These are phyloP conservation scores for Mongoloraphidia duomilia DNA, from an alignment of 2,888 invertebrate genomes.

Conservation along the genomic window DNA sequence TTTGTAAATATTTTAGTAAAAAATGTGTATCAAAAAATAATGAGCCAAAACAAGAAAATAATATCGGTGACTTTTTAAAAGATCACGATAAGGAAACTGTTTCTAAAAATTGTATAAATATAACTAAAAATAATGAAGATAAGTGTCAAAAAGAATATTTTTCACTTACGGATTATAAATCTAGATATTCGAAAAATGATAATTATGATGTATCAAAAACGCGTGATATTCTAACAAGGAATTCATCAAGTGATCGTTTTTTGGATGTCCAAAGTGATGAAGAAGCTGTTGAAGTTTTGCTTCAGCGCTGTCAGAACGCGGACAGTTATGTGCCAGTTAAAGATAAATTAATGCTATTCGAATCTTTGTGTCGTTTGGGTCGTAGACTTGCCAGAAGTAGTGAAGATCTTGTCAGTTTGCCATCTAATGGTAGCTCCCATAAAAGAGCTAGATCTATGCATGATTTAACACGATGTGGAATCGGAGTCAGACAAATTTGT, in stretches of 20 bases:
- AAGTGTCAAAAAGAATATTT: neutral
- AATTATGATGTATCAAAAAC: too few species aligned
- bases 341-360: conserved; percentile 54
- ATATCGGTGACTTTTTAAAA: too few species aligned
- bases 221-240: too few species aligned
- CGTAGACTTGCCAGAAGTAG: conserved; percentile 43
- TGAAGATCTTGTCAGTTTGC: conserved; percentile 39
- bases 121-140: neutral
- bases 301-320: conserved; percentile 37
- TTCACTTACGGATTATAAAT: conserved; percentile 1
- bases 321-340: conserved; percentile 55
- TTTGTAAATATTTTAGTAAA: too few species aligned
- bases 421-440: conserved; percentile 28
- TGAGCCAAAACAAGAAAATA: too few species aligned
- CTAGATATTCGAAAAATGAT: neutral
- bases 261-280: conserved; percentile 19
- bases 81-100: too few species aligned
- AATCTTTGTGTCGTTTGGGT: conserved; percentile 48
- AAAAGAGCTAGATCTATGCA: conserved; percentile 52
- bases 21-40: too few species aligned
- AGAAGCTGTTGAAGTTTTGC: conserved; percentile 32
- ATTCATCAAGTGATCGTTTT: neutral
- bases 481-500: conserved; percentile 48
- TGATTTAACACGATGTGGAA: conserved; percentile 36
- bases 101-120: neutral